These are phyloP conservation scores for Hirundichthys speculiger DNA, from an alignment of 2,113 vertebrate genomes.

Conservation along the genomic window DNA sequence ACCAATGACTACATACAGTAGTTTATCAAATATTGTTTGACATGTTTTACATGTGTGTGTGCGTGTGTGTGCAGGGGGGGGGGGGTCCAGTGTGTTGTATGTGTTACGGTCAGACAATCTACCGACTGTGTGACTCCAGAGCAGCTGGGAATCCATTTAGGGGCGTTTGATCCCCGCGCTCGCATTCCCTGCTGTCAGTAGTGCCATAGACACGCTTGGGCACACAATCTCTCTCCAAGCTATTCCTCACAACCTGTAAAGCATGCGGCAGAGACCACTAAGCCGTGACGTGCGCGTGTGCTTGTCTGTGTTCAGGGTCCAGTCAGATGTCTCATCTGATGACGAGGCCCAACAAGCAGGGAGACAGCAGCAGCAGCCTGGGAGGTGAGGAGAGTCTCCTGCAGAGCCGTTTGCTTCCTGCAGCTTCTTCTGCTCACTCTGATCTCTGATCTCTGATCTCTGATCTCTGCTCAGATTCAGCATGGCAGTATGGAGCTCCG, in stretches of 20 bases:
- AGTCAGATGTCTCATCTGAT: constrained; percentile 65
- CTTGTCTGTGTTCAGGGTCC: constrained; percentile 56
- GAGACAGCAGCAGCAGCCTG: constrained; percentile 71
- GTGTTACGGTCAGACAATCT: constrained; percentile 33
- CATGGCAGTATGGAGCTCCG: constrained; percentile 76
- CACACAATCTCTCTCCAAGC: constrained; percentile 7
- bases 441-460: constrained; percentile 3
- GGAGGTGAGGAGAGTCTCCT: constrained; percentile 59
- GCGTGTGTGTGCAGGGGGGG: too few relatives aligned
- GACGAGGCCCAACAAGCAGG: constrained; percentile 65
- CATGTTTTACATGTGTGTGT: constrained; percentile 13
- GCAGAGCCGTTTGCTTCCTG: background rate
- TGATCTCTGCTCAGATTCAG: constrained; percentile 58
- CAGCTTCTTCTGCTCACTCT: background rate
- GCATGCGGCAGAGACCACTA: background rate
- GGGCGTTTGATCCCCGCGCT: constrained; percentile 67
- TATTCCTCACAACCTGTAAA: background rate
- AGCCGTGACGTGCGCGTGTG: background rate
- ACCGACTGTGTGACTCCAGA: constrained; percentile 69
- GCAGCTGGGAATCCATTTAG: constrained; percentile 79
- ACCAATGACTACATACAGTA: background rate
- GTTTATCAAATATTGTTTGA: constrained; percentile 11
- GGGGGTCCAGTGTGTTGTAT: constrained; percentile 40
- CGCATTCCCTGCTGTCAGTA: constrained; percentile 68
- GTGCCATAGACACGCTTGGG: constrained; percentile 15